A percentile compares a stretch with the other conserved stretches of the same genome.
Conservation (phyloP, 2,113 vertebrate genomes). For the Pedionomus torquatus region DNA sequence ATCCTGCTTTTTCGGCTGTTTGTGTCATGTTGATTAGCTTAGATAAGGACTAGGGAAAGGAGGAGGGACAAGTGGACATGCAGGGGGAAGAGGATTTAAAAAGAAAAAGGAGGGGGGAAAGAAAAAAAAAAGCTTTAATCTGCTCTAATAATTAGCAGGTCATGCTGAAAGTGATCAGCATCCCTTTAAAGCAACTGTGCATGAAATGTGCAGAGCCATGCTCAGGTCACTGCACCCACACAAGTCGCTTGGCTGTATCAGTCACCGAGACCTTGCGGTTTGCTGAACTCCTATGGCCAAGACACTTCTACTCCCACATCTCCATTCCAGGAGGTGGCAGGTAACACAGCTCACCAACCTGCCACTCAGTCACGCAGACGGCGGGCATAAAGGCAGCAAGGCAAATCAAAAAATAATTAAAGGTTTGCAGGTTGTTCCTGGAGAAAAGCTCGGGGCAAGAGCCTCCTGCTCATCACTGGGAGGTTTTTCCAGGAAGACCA, state of each 20-base stretch:
- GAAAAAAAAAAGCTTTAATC: constrained; percentile 12
- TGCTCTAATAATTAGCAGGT: constrained; percentile 63
- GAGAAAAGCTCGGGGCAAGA: neutral
- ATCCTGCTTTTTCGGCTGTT: neutral
- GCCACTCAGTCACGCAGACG: rapidly evolving
- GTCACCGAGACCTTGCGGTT: neutral
- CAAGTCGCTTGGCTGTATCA: neutral
- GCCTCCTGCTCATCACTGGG: neutral
- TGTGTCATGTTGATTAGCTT: constrained; percentile 36
- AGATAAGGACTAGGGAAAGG: constrained; percentile 11
- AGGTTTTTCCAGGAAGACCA: neutral
- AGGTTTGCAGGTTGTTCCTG: neutral
- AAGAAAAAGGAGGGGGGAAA: rapidly evolving
- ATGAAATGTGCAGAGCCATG: constrained; percentile 24
- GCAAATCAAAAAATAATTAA: neutral
- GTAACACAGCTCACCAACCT: neutral
- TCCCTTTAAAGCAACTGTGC: constrained; percentile 50
- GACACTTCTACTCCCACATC: neutral
- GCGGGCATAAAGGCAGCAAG: neutral
- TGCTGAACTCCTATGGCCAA: neutral
- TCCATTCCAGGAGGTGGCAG: rapidly evolving
- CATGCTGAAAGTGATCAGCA: constrained; percentile 55
- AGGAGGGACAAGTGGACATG: neutral
- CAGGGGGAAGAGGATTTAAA: neutral
- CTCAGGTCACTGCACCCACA: constrained; percentile 41